A percentile compares a stretch with the other conserved stretches of the same genome.
These are phyloP conservation scores for Netelia melanura DNA, from an alignment of 2,888 invertebrate genomes.

Conservation along the genomic window DNA sequence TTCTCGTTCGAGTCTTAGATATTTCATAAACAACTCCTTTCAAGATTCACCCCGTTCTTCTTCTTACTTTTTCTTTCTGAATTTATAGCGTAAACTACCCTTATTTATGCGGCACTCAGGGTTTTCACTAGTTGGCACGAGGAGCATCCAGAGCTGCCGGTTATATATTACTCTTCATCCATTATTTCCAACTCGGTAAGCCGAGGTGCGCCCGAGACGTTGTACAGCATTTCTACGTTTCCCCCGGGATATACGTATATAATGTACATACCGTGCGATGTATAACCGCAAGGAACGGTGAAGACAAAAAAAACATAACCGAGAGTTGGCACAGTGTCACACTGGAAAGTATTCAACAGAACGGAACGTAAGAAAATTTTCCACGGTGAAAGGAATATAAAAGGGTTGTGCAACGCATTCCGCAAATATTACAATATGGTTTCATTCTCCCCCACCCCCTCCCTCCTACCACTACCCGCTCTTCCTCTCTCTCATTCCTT, in stretches of 20 bases:
- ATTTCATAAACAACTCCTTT: background rate
- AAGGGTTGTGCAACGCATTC: constrained; percentile 11
- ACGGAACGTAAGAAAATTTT: constrained; percentile 58
- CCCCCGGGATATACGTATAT: background rate
- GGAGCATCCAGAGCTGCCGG: background rate
- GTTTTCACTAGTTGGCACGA: constrained; percentile 31
- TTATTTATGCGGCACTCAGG: constrained; percentile 26
- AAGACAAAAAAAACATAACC: background rate
- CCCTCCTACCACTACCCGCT: too few relatives aligned
- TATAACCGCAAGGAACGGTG: constrained; percentile 8
- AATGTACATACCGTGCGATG: background rate
- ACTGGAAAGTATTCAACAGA: constrained; percentile 66
- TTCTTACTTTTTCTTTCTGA: background rate
- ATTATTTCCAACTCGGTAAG: constrained; percentile 34
- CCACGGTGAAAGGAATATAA: background rate
- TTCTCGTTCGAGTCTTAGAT: background rate
- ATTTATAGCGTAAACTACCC: constrained; percentile 11
- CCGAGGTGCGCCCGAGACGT: constrained; percentile 29
- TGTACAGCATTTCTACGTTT: constrained; percentile 9
- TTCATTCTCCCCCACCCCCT: background rate
- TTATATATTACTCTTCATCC: constrained; percentile 2
- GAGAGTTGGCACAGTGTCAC: constrained; percentile 49
- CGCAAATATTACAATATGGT: background rate
- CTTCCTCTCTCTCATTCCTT: background rate
- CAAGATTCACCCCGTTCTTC: background rate